Base-by-base conservation (phyloP, 2,113 vertebrate genomes). In the Labeo catla region DNA sequence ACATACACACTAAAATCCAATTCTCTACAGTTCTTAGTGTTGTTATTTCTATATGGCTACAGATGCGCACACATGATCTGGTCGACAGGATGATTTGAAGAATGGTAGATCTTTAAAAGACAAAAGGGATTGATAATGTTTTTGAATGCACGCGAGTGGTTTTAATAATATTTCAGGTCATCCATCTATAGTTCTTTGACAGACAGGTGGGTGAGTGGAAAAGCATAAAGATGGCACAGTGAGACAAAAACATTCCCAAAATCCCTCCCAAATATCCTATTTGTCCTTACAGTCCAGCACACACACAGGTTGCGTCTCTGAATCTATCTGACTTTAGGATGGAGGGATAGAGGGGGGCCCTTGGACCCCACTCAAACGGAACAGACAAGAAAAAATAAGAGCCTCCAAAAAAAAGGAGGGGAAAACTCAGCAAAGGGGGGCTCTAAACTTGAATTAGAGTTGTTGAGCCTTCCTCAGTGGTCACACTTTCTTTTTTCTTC, bases 371-470 rank as follows among this genome's bases (percentile, higher is more conserved):
- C 88, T 73, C 92, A 94, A 63, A 91, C 87, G 92, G 93, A 94
- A 94, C 94, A 90, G 81, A 82, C 89, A 86, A 89, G 89, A 83
- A 86, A 59, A 93, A 84, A 86, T 86, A 86, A 87, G 84, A 87
- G 88, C 88, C 89, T 91, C 88, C 89, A 86, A 86, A 93, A 92
- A 93, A 92, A 59, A 52, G 34, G 36, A 39, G 84, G 88, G 86
- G 93, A 90, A 93, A 94, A 91, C 93, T 93, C 93, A 91, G 93
- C 93, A 91, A 63, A 50, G 89, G 89, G 93, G 94, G 94, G 91
- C 89, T 91, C 92, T 93, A 92, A 89, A 91, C 93, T 94, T 92
- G 93, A 91, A 93, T 92, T 85, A 86, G 86, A 92, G 90, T 94
- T 88, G 90, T 92, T 93, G 91, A 92, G 93, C 91, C 92, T 92